Percentiles rank a stretch among this genome's conserved stretches.
Evolutionary conservation across 2,797 vertebrate genomes (phyloP).

Genomic region (Orientallactaga sibirica): DNA sequence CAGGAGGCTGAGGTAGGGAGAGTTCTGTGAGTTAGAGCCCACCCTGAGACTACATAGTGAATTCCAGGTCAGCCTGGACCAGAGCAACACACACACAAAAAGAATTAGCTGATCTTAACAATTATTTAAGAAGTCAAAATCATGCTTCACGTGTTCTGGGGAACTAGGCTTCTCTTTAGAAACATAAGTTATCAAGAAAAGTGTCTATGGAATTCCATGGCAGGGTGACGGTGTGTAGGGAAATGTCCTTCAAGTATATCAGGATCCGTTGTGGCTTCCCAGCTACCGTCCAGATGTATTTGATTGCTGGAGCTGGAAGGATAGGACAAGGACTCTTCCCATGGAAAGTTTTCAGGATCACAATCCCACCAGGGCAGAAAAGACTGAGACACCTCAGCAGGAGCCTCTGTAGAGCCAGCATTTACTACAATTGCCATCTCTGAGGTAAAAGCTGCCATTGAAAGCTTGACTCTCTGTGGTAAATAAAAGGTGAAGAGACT

Average conservation of each 20-base stretch:
- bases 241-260: not conserved
- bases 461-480: not conserved
- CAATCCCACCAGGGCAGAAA: not conserved
- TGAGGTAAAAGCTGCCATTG: not conserved
- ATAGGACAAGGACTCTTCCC: not conserved
- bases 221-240: not conserved
- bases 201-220: not conserved
- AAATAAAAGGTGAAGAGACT: not conserved
- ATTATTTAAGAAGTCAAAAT: constrained; percentile 1
- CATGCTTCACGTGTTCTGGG: not conserved
- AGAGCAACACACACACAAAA: no score
- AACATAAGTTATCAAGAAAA: constrained; percentile 15
- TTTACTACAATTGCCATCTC: not conserved
- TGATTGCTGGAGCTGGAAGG: not conserved
- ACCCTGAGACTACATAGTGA: no score
- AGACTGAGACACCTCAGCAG: not conserved
- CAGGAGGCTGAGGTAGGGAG: no score
- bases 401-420: not conserved
- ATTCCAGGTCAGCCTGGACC: no score
- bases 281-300: not conserved
- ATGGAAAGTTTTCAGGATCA: not conserved
- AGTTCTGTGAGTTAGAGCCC: no score
- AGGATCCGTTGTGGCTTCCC: not conserved
- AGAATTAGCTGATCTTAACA: not conserved
- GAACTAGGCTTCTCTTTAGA: constrained; percentile 4